phyloP scores from a whole-genome alignment of 2,888 invertebrate species.

The Euzophera pinguis region DNA sequence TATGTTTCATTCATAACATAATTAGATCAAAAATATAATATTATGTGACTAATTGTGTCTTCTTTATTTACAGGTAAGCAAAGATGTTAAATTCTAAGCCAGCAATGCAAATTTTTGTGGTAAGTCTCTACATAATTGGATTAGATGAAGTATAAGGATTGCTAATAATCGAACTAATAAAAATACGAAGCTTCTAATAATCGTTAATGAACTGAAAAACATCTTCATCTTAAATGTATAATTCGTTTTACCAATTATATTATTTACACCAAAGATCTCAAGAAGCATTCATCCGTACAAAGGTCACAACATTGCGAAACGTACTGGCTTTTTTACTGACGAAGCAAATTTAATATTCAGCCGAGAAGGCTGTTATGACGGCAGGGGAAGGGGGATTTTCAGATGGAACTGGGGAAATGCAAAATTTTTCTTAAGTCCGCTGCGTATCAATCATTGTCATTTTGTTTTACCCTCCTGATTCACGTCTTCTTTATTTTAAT shows the following conservation, averaged over 20 bases:
- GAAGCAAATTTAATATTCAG: constrained; percentile 70
- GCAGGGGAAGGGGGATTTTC: constrained; percentile 26
- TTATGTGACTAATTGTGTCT: neutral
- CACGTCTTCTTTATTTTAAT: constrained; percentile 32
- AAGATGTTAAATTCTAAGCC: neutral
- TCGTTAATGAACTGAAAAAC: no score
- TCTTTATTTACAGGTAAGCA: constrained; percentile 4
- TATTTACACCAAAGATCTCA: constrained; percentile 16
- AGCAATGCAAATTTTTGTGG: no score
- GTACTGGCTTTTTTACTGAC: constrained; percentile 49
- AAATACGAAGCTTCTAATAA: no score
- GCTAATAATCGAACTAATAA: no score
- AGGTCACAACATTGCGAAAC: constrained; percentile 62
- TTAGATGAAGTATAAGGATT: no score
- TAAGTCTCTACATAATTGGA: no score
- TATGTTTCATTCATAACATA: neutral
- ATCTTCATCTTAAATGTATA: neutral
- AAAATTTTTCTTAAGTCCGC: constrained; percentile 40
- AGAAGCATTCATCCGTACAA: constrained; percentile 35
- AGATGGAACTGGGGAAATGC: constrained; percentile 48
- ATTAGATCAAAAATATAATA: neutral
- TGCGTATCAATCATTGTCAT: constrained; percentile 59
- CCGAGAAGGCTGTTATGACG: constrained; percentile 50
- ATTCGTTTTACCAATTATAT: constrained; percentile 3
- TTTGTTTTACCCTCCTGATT: constrained; percentile 37